Conservation (phyloP, 2,888 invertebrate species). For the Stenichneumon culpator region DNA sequence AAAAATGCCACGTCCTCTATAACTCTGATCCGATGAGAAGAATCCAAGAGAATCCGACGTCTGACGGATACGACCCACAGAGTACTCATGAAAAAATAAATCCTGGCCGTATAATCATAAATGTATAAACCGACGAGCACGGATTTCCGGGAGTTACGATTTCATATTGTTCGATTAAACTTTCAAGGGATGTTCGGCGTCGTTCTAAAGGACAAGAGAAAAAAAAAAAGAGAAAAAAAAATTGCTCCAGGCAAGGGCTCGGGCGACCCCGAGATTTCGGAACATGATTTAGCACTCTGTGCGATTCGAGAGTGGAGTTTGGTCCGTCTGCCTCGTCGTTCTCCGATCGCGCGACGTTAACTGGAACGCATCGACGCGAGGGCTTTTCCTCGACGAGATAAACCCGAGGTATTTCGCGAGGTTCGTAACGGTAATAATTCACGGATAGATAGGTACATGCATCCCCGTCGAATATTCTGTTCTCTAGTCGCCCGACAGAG, state of each 20-base stretch:
- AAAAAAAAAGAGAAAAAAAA: conserved; percentile 29
- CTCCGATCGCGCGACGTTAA: conserved; percentile 8
- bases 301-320: conserved; percentile 50
- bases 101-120: not conserved
- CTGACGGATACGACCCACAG: not conserved
- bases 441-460: conserved; percentile 58
- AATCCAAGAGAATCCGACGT: not conserved
- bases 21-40: too few relatives aligned
- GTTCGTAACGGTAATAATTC: conserved; percentile 61
- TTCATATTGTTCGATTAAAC: conserved; percentile 37
- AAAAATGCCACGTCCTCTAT: too few relatives aligned
- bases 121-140: not conserved
- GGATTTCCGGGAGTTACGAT: conserved; percentile 30
- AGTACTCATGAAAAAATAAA: not conserved
- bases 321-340: conserved; percentile 14
- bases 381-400: conserved; percentile 32
- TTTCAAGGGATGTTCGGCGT: conserved; percentile 1
- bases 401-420: conserved; percentile 13
- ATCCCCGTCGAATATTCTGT: conserved; percentile 61
- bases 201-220: not conserved
- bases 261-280: conserved; percentile 58
- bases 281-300: conserved; percentile 65
- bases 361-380: conserved; percentile 32
- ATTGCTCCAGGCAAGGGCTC: conserved; percentile 26
- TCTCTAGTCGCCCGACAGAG: conserved; percentile 41